Evolutionary conservation across 2,797 vertebrate genomes (phyloP).

Genomic region (Apogon talboti): DNA sequence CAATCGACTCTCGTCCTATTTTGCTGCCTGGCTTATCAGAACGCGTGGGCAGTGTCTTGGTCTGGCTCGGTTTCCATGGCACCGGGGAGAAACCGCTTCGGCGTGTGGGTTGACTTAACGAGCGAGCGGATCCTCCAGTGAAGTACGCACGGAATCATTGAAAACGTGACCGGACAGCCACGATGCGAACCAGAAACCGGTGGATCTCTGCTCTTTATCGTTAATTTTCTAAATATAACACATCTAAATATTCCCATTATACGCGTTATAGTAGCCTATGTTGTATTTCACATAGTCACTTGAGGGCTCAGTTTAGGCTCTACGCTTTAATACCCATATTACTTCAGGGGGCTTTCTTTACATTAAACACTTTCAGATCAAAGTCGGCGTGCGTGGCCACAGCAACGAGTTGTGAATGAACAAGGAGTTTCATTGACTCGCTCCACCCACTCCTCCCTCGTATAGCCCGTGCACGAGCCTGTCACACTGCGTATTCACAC

Average conservation of each 20-base stretch:
- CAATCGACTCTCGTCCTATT: conserved; percentile 60
- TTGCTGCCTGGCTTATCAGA: conserved; percentile 70
- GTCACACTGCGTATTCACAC: conserved; percentile 53
- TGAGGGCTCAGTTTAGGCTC: no score
- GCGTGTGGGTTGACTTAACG: conserved; percentile 32
- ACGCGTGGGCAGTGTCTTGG: conserved; percentile 63
- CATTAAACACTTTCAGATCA: conserved; percentile 12
- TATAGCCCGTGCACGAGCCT: conserved; percentile 40
- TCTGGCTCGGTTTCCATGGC: conserved; percentile 77
- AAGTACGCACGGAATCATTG: not conserved
- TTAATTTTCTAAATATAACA: not conserved
- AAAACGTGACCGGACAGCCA: not conserved
- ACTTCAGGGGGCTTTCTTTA: not conserved
- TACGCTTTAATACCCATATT: no score
- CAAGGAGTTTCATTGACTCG: conserved; percentile 66
- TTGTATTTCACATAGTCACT: no score
- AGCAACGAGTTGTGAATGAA: conserved; percentile 76
- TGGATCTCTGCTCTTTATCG: not conserved
- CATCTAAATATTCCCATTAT: no score
- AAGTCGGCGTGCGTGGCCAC: conserved; percentile 15
- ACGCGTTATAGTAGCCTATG: no score
- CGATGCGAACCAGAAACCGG: no score
- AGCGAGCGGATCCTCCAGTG: conserved; percentile 22
- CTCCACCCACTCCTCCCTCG: conserved; percentile 52
- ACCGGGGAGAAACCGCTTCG: conserved; percentile 63